Evolutionary conservation across 2,797 vertebrate genomes (phyloP), one percentile per base, ranked within the genome.

Genomic region (Sphenopsis melanotis): DNA sequence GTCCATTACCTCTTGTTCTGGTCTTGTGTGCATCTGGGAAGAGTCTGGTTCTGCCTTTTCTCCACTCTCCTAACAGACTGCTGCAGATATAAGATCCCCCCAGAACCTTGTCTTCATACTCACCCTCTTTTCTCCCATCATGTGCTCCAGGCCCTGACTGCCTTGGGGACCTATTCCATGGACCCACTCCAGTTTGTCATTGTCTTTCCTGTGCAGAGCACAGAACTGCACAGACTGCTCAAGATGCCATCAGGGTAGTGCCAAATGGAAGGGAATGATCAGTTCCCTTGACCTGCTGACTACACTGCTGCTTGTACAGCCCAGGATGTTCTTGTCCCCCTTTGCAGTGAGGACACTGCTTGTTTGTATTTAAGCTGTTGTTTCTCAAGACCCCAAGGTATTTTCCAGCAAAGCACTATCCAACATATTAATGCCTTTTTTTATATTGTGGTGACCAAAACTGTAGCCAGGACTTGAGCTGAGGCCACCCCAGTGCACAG

Each of bases 401-500:
- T 68, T 87, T 83, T 74, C 81, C 63, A 89, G 61, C 41, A 39
- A 63, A 87, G 30, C 18, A 34, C 15, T 82, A 34, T 8, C 17
- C 41, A 56, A 41, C 4, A 55, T 17, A 11, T 29, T 55, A 47
- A 47, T 39, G 47, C 12, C 17, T 47, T 46, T 77, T 77, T 53
- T 47, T 21, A 34, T 26, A 61, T 4, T 30, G 34, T 21, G 9
- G 24, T 22, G 6, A 17, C 34, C 30, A 61, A 61, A 69, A 34
- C 39, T 26, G 20, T 2, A 7, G 24, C 20, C 34, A 47, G 34
- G 1, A 60, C 20, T 46, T 0, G 0, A 47, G 24, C 24, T 60
- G 47, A 34, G 24, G 41, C 30, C 1, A 0, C 10, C 14, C 16
- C 55, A 69, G 15, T 1, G n/a, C 47, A 61, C 11, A 22, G 47